A percentile compares a stretch with the other conserved stretches of the same genome.
Evolutionary conservation across 2,113 vertebrate species (phyloP).

Genomic region (Apus apus): DNA sequence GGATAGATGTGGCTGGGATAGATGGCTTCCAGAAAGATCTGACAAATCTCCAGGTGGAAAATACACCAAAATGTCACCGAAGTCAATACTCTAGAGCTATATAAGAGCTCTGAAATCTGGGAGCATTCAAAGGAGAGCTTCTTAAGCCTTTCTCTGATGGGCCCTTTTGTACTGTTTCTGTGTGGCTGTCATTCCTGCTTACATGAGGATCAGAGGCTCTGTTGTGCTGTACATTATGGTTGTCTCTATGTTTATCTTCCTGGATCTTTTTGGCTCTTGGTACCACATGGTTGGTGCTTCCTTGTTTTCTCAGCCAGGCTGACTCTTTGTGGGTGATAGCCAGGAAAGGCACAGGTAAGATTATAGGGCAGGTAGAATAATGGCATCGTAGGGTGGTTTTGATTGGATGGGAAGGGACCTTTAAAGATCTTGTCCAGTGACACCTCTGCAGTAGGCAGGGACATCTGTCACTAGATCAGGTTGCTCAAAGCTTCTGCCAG

Average conservation of each 20-base stretch:
- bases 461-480: background rate
- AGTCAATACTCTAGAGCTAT: background rate
- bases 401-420: background rate
- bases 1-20: background rate
- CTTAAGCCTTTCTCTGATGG: background rate
- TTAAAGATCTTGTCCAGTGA: background rate
- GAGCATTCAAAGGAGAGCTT: background rate
- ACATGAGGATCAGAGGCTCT: background rate
- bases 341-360: background rate
- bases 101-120: background rate
- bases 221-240: background rate
- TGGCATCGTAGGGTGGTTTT: background rate
- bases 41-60: background rate
- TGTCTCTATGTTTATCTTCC: background rate
- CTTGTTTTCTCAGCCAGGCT: background rate
- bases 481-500: background rate
- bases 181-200: background rate
- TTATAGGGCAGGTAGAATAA: background rate
- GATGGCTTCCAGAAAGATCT: background rate
- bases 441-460: rapidly evolving
- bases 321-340: background rate
- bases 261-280: background rate
- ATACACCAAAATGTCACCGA: background rate
- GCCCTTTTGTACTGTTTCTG: background rate
- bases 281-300: background rate